A percentile compares a stretch with the other conserved stretches of the same genome.
These are phyloP conservation scores for Lasaia peninsularis DNA, from an alignment of 1,140 invertebrate species.

Conservation along the genomic window DNA sequence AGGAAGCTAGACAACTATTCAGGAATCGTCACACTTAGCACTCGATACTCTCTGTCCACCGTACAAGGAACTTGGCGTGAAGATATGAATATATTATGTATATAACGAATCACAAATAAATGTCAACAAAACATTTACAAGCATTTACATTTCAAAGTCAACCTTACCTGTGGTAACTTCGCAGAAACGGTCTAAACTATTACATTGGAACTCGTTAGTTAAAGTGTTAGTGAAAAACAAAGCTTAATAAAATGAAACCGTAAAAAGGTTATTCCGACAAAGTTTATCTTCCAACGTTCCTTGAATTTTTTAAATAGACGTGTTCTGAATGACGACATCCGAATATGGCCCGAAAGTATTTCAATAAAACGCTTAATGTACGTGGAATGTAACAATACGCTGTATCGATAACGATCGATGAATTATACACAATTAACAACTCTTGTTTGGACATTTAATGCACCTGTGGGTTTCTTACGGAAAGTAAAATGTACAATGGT, in stretches of 20 bases:
- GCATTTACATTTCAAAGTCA: no score
- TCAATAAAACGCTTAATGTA: slow-evolving; percentile 8
- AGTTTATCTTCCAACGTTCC: neutral
- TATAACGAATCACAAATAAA: no score
- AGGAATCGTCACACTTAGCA: no score
- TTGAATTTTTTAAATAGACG: neutral
- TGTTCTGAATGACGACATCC: neutral
- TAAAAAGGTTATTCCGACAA: neutral
- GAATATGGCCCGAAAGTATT: neutral
- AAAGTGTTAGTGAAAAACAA: neutral
- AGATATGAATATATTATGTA: no score
- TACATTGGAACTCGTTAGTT: neutral
- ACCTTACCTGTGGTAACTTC: no score
- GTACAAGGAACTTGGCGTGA: no score
- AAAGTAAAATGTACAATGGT: slow-evolving; percentile 2
- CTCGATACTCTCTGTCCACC: no score
- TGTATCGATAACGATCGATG: slow-evolving; percentile 2
- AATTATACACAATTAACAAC: slow-evolving; percentile 6
- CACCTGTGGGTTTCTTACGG: neutral
- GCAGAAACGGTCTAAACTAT: neutral
- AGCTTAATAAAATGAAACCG: neutral
- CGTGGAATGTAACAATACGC: slow-evolving; percentile 2
- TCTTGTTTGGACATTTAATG: slow-evolving; percentile 9
- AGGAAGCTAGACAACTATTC: no score
- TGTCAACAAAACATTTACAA: no score